Percentiles rank a stretch among this genome's conserved stretches.
phyloP scores from a whole-genome alignment of 2,797 vertebrate genomes.

The Rhodeus uyekii region DNA sequence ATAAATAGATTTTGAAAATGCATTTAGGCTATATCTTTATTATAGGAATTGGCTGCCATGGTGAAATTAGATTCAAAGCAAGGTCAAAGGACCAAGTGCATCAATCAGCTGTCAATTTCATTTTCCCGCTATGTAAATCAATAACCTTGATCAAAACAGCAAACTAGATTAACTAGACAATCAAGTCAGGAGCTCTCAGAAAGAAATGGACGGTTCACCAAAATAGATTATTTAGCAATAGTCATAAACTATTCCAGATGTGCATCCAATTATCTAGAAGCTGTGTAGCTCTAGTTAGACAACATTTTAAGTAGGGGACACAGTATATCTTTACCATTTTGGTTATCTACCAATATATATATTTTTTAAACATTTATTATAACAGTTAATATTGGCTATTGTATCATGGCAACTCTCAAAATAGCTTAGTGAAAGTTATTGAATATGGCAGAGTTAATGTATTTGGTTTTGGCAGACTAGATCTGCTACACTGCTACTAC shows the following conservation, averaged over 20 bases:
- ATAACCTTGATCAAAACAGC: neutral
- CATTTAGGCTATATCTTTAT: neutral
- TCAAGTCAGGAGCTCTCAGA: neutral
- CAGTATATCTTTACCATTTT: no score
- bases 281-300: neutral
- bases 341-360: neutral
- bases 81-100: slow-evolving; percentile 40
- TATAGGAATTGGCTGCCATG: slow-evolving; percentile 5
- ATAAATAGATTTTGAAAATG: slow-evolving; percentile 9
- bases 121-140: slow-evolving; percentile 32
- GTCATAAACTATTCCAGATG: neutral
- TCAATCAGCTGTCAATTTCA: slow-evolving; percentile 23
- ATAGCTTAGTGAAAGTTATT: no score
- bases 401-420: no score
- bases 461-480: neutral
- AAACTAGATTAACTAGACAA: neutral
- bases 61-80: neutral
- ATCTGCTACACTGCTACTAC: neutral
- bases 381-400: neutral
- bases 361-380: neutral
- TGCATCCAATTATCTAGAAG: neutral
- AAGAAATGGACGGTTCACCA: neutral
- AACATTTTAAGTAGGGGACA: neutral
- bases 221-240: neutral
- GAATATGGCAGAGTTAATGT: neutral